These are phyloP conservation scores for Psittacula echo DNA, from an alignment of 2,797 vertebrate species.

Conservation along the genomic window DNA sequence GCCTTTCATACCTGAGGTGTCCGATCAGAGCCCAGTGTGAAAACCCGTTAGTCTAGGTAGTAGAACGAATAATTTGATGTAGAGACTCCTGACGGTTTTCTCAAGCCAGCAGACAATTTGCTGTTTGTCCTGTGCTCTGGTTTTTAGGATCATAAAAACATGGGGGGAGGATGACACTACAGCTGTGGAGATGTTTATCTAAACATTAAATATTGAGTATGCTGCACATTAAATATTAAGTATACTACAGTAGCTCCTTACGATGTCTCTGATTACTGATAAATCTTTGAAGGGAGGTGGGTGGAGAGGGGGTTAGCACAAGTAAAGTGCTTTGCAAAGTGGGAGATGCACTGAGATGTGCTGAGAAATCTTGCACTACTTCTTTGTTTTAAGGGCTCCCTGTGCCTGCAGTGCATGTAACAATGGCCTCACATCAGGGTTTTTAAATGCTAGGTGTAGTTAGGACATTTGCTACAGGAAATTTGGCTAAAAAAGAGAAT, in stretches of 20 bases:
- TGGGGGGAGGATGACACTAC: accelerated
- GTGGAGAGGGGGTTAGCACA: neutral
- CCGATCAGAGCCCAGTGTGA: neutral
- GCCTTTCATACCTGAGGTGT: neutral
- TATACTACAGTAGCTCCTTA: neutral
- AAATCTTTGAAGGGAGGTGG: constrained; percentile 24
- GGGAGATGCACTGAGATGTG: neutral
- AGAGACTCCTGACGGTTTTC: neutral
- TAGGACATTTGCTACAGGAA: neutral
- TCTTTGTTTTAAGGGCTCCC: neutral
- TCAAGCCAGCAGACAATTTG: neutral
- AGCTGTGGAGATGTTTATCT: neutral
- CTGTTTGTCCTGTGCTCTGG: neutral
- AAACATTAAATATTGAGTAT: constrained; percentile 28
- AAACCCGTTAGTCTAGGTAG: accelerated
- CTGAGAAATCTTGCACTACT: neutral
- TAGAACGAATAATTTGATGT: neutral
- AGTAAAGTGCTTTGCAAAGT: neutral
- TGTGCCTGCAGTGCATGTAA: neutral
- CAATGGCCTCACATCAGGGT: neutral
- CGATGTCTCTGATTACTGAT: constrained; percentile 12
- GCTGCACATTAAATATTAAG: constrained; percentile 35
- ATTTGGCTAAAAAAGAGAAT: neutral
- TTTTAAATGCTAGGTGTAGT: neutral
- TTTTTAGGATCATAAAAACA: neutral